A percentile compares a stretch with the other conserved stretches of the same genome.
phyloP scores from a whole-genome alignment of 2,113 vertebrate species.

The Corythoichthys intestinalis region DNA sequence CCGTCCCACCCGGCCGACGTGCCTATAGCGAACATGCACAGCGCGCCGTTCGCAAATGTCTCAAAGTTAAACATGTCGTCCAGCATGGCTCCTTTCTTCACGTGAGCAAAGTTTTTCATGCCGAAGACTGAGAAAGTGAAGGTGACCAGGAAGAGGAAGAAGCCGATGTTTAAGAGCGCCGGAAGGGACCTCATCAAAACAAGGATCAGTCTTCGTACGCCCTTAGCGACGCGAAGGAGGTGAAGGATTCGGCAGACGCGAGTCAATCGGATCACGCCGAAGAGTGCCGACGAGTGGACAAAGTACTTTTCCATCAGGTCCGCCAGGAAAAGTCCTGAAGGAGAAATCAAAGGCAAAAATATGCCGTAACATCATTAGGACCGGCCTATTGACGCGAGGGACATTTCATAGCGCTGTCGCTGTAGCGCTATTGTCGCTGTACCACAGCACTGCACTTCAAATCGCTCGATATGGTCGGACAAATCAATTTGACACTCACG shows the following conservation, averaged over 20 bases:
- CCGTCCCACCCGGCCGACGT: slow-evolving; percentile 94
- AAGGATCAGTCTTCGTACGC: slow-evolving; percentile 92
- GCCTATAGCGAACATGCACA: slow-evolving; percentile 93
- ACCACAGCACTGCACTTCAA: too few species aligned
- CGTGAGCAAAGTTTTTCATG: slow-evolving; percentile 95
- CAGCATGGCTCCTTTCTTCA: slow-evolving; percentile 84
- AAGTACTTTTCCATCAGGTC: slow-evolving; percentile 96
- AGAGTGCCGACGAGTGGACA: slow-evolving; percentile 83
- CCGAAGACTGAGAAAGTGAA: slow-evolving; percentile 97
- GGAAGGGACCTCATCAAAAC: slow-evolving; percentile 98
- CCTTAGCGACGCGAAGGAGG: slow-evolving; percentile 89
- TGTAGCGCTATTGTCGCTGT: too few species aligned
- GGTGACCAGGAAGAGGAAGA: slow-evolving; percentile 95
- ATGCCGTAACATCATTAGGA: neutral
- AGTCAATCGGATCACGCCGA: slow-evolving; percentile 91
- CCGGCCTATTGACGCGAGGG: too few species aligned
- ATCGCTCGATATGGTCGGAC: too few species aligned
- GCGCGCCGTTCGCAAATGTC: slow-evolving; percentile 94
- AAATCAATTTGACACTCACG: too few species aligned
- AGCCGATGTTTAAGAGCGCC: slow-evolving; percentile 93
- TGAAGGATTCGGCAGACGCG: slow-evolving; percentile 89
- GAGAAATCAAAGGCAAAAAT: neutral
- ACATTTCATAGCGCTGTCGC: too few species aligned
- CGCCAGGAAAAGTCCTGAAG: slow-evolving; percentile 82
- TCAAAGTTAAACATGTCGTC: slow-evolving; percentile 97